Conservation (phyloP, 2,888 invertebrate species). For the Eupithecia centaureata region DNA sequence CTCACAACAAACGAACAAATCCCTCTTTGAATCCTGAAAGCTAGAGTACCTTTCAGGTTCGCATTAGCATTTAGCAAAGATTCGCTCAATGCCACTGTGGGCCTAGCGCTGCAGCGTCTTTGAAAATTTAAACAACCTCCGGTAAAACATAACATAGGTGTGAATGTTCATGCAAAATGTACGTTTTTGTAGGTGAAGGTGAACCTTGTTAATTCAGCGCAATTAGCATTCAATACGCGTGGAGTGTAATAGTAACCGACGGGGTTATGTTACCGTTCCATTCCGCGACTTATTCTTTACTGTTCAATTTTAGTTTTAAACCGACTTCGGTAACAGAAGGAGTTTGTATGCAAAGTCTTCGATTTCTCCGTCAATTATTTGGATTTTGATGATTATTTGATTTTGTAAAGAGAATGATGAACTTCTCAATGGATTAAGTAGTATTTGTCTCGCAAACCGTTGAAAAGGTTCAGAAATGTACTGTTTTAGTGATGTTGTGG, state of each 20-base stretch:
- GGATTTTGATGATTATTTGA: too few species aligned
- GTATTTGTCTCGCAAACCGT: too few species aligned
- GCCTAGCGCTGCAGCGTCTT: background rate
- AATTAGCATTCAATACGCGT: conserved; percentile 24
- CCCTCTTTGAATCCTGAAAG: background rate
- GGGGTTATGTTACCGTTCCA: conserved; percentile 5
- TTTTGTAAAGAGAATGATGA: too few species aligned
- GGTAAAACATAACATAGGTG: conserved; percentile 9
- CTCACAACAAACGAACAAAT: background rate
- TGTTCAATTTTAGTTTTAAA: background rate
- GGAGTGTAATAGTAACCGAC: conserved; percentile 13
- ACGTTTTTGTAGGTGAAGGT: conserved; percentile 29
- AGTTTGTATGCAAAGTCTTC: too few species aligned
- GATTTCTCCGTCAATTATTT: too few species aligned
- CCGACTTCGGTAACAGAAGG: too few species aligned
- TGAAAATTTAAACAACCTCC: conserved; percentile 1
- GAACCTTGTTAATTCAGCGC: conserved; percentile 18
- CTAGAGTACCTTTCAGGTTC: too few species aligned
- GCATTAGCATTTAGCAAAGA: background rate
- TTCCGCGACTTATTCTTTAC: background rate
- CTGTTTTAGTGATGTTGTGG: background rate
- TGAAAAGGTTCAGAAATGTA: too few species aligned
- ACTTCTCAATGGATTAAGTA: too few species aligned
- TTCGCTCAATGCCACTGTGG: background rate
- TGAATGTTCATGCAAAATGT: conserved; percentile 28